Conservation (phyloP, 2,888 invertebrate species). For the Nasonia oneida region DNA sequence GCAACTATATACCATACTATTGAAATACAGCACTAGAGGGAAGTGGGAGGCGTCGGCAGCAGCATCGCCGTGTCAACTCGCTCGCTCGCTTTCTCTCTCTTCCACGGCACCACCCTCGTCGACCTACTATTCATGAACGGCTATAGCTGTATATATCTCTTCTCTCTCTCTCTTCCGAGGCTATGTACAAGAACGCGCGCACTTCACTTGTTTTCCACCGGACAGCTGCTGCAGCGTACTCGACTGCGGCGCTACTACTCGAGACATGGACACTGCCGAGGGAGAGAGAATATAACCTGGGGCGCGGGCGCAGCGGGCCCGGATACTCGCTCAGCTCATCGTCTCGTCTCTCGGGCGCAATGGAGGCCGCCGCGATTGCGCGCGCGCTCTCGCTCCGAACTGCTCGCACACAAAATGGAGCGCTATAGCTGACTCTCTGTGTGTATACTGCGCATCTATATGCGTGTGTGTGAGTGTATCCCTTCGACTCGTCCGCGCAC, state of each 20-base stretch:
- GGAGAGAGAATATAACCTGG: not conserved
- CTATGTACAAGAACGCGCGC: not conserved
- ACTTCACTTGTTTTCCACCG: not conserved
- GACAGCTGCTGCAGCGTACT: not conserved
- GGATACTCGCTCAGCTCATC: constrained; percentile 11
- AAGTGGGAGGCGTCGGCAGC: not conserved
- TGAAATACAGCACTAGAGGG: not conserved
- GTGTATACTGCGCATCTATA: not conserved
- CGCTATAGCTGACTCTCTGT: not conserved
- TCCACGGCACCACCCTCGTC: constrained; percentile 2
- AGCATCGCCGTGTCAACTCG: not conserved
- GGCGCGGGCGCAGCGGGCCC: constrained; percentile 5
- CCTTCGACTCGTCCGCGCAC: no score
- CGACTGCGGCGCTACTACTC: not conserved
- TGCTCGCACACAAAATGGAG: not conserved
- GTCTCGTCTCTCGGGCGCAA: constrained; percentile 8
- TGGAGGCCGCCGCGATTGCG: constrained; percentile 5
- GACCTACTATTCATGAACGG: constrained; percentile 3
- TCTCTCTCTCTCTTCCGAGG: not conserved
- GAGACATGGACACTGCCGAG: not conserved
- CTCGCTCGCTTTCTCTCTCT: not conserved
- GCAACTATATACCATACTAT: not conserved
- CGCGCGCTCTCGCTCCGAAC: not conserved
- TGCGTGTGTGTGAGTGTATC: no score
- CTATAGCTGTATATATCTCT: not conserved